Base-by-base conservation (phyloP, 2,113 vertebrate genomes). In the Montifringilla adamsi region DNA sequence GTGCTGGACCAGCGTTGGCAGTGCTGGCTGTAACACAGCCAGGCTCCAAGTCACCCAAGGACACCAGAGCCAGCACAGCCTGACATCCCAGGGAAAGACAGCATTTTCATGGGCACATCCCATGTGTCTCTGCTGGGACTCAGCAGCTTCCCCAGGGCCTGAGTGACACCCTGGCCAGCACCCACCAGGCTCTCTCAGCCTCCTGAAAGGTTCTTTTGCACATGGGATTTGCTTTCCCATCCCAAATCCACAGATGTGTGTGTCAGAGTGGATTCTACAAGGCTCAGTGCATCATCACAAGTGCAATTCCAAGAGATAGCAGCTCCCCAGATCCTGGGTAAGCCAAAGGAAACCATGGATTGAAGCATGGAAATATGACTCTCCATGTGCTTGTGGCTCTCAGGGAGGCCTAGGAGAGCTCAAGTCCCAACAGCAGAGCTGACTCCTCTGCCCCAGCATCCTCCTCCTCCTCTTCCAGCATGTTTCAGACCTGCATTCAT, bases 261-360 rank as follows among this genome's bases (percentile, higher is more conserved):
- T 8, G 44, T 8, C 77, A 35, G 10, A 26, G 30, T 12, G 49
- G 52, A 27, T 39, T 58, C 21, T 15, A 5, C 35, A 50, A 15
- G 46, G 59, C 63, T 72, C 27, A 33, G n/a, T 2, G 2, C 30
- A 30, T 4, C 4, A 30, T 4, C 4, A 1, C 1, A 0, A 85
- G 8, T 10, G 53, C 43, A 13, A 47, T n/a, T 67, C 67, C 68
- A 63, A 70, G 20, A 68, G 33, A 53, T 6, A 13, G 69, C 21
- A 72, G 24, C 13, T 67, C 23, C 52, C 39, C 47, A 58, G 17
- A 24, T 6, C 35, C 19, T 5, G 8, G 19, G 59, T 28, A 55
- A 69, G 15, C 60, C 85, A 67, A 37, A 86, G 53, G 49, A n/a
- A 86, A 60, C 2, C 0, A 0, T 3, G 19, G 44, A 55, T 0